Evolutionary conservation across 1,140 invertebrate species (phyloP).

Genomic region (Heterodera schachtii): DNA sequence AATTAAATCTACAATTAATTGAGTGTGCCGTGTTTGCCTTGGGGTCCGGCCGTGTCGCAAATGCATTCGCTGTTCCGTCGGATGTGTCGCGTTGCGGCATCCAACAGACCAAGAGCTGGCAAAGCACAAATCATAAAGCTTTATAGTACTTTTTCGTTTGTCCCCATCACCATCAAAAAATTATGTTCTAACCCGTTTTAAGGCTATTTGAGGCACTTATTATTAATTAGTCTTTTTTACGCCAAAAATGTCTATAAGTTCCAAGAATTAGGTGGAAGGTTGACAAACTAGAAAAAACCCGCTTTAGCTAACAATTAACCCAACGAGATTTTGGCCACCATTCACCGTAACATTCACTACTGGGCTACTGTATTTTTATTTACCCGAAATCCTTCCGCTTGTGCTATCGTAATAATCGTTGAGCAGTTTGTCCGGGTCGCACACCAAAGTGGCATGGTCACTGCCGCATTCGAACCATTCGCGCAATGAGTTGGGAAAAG

Average conservation of each 20-base stretch:
- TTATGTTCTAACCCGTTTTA: background rate
- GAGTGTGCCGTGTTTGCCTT: background rate
- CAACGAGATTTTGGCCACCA: too few relatives aligned
- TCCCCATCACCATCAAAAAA: background rate
- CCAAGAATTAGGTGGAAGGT: too few relatives aligned
- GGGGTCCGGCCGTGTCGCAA: background rate
- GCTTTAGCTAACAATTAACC: too few relatives aligned
- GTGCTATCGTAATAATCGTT: background rate
- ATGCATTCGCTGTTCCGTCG: slow-evolving; percentile 16
- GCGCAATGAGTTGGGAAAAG: slow-evolving; percentile 12
- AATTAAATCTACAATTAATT: too few relatives aligned
- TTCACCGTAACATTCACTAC: background rate
- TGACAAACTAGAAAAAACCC: background rate
- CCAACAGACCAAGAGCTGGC: background rate
- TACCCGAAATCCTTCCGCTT: background rate
- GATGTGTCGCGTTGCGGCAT: background rate
- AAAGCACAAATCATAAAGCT: background rate
- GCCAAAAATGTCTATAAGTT: too few relatives aligned
- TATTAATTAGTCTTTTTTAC: too few relatives aligned
- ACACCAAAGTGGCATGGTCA: slow-evolving; percentile 8
- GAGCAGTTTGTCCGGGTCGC: slow-evolving; percentile 18
- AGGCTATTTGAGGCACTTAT: too few relatives aligned
- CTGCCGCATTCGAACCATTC: slow-evolving; percentile 17
- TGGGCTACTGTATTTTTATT: background rate
- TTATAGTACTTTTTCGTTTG: too few relatives aligned